Evolutionary conservation across 2,888 invertebrate species (phyloP), one percentile per base, ranked within the genome.

Genomic region (Lepidocyrtinus sp.): DNA sequence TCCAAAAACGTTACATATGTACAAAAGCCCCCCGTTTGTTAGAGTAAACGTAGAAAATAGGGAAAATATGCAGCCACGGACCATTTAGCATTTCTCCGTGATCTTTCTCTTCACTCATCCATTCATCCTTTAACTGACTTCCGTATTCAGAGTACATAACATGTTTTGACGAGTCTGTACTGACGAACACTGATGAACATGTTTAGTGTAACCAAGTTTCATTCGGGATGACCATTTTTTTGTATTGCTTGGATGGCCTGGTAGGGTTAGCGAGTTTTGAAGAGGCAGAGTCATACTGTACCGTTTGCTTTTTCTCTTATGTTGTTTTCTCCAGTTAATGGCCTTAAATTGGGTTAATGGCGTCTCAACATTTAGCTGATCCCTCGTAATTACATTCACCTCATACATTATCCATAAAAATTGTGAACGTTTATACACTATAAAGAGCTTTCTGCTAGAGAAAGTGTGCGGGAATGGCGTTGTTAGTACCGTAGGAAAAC

Each of bases 261-360:
- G 36, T 36, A 36, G 36, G 7, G 7, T 19, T 55, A 55, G 36
- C 55, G 17, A 55, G 59, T 19, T 19, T n/a, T 9, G 59, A 59
- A 59, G 12, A 36, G 12, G 36, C 59, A 59, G n/a, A 59, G 59
- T 59, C 59, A 59, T 59, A 22, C 19, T 7, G 59, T 15, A 17
- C 55, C 19, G 59, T 59, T 59, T 3, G 59, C 1, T 21, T 55
- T 55, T 17, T 15, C n/a, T 36, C n/a, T n/a, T 50, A n/a, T 50
- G 12, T 59, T 59, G 19, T 59, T 3, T 50, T 19, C 24, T 71
- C 36, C n/a, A 68, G 72, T 68, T 78, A 78, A 73, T 73, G 73
- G 78, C 73, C 73, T 78, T 78, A 78, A 78, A 78, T 78, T 78
- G 78, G 78, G 78, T 78, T 78, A 78, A 78, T 78, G 78, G 68